Percentiles rank a stretch among this genome's conserved stretches.
Evolutionary conservation across 2,888 invertebrate species (phyloP).

Genomic region (Orchesella flavescens): DNA sequence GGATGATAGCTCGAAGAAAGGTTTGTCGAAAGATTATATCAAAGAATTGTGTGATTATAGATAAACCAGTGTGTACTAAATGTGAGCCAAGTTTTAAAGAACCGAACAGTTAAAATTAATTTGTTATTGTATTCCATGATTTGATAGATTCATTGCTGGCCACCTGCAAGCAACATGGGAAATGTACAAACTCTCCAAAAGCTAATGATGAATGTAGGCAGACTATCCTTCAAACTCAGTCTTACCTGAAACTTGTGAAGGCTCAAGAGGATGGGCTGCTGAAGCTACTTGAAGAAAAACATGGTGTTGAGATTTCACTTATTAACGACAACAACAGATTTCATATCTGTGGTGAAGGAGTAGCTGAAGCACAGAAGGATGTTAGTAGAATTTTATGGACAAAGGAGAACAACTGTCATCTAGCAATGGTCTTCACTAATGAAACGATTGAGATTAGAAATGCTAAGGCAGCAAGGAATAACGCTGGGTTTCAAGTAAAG

Average conservation of each 20-base stretch:
- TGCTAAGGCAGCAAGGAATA: neutral
- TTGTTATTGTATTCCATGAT: too few species aligned
- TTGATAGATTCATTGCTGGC: neutral
- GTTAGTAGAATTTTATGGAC: conserved; percentile 29
- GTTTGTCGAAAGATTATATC: too few species aligned
- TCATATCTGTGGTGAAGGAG: conserved; percentile 48
- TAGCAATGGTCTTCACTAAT: neutral
- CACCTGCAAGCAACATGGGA: neutral
- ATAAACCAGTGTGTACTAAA: too few species aligned
- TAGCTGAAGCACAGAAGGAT: conserved; percentile 35
- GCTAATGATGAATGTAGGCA: conserved; percentile 26
- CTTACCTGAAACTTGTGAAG: conserved; percentile 26
- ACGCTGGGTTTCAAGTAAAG: neutral
- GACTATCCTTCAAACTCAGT: conserved; percentile 10
- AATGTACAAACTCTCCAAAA: conserved; percentile 12
- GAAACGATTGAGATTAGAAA: neutral
- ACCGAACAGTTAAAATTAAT: too few species aligned
- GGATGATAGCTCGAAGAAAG: too few species aligned
- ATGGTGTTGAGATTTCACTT: conserved; percentile 42
- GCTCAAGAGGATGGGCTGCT: conserved; percentile 32
- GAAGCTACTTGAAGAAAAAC: conserved; percentile 25
- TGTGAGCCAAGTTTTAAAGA: too few species aligned
- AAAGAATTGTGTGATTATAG: too few species aligned
- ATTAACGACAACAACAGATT: conserved; percentile 32
- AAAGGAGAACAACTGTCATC: neutral